phyloP scores from a whole-genome alignment of 2,888 invertebrate species.

The Tipula unca region DNA sequence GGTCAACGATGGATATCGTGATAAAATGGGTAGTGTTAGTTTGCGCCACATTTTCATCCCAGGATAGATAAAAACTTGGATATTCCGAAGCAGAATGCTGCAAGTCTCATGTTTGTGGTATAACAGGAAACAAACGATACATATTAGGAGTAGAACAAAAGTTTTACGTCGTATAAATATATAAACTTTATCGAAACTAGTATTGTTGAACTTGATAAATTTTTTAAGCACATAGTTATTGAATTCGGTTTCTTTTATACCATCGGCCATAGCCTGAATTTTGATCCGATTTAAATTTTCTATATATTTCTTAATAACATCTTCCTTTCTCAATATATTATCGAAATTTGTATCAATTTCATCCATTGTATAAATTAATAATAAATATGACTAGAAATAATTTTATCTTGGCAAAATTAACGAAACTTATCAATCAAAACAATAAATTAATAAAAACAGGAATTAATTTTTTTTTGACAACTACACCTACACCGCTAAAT shows the following conservation, averaged over 20 bases:
- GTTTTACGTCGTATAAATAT: not conserved
- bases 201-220: not conserved
- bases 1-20: slow-evolving; percentile 59
- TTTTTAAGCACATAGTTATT: slow-evolving; percentile 16
- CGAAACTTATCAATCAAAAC: not conserved
- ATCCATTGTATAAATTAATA: not conserved
- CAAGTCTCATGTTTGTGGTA: slow-evolving; percentile 51
- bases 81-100: slow-evolving; percentile 57
- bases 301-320: slow-evolving; percentile 15
- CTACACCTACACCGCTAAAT: not conserved
- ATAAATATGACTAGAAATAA: not conserved
- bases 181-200: not conserved
- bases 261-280: not conserved
- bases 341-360: not conserved
- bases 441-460: not conserved
- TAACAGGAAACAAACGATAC: not conserved
- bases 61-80: slow-evolving; percentile 75
- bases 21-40: slow-evolving; percentile 66
- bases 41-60: slow-evolving; percentile 64
- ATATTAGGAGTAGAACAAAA: not conserved
- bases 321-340: not conserved
- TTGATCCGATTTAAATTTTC: slow-evolving; percentile 15
- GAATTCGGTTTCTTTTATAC: not conserved
- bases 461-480: not conserved
- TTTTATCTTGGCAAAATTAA: not conserved